Evolutionary conservation across 1,140 invertebrate species (phyloP), one percentile per base, ranked within the genome.

Genomic region (Augochlora pura): DNA sequence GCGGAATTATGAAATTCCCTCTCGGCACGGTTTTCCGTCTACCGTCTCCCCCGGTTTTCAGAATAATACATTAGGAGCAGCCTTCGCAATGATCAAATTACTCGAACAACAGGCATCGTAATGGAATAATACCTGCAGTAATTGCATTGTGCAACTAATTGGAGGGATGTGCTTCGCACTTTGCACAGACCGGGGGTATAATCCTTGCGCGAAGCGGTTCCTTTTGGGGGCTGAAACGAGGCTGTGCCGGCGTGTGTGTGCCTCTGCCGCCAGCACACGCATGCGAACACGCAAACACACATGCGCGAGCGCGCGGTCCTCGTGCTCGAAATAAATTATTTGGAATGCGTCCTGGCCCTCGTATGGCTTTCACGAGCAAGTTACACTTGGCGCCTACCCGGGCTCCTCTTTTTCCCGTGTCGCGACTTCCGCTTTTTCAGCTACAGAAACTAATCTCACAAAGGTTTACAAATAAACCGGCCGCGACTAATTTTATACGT

Each of bases 401-500:
- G 63, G n/a, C 18, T 16, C 12, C 16, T 9, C 54, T 18, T 63
- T 77, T 77, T 66, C 73, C 60, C 59, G n/a, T 73, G 81, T 70
- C 52, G 32, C 68, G 67, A 73, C 73, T 85, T 85, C 77, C 68
- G 78, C 77, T 81, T 69, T 84, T 72, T 72, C 54, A 27, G 32
- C 59, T 80, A 76, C 69, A 77, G 59, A 65, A 62, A 81, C 52
- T 73, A 73, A 85, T 85, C 77, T 70, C 57, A 81, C 78, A 84
- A 84, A 77, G 78, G 63, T 62, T 84, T 69, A 72, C 82, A 77
- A 84, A 81, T 77, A 81, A 85, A 85, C 77, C n/a, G 4, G 52
- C 42, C 46, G 32, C n/a, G 69, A 67, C 54, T 80, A 84, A 84
- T 84, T 84, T 84, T 52, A 80, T 70, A 23, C 70, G 67, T 79